Base-by-base conservation (phyloP, 2,113 vertebrate genomes). In the Cercocebus atys region DNA sequence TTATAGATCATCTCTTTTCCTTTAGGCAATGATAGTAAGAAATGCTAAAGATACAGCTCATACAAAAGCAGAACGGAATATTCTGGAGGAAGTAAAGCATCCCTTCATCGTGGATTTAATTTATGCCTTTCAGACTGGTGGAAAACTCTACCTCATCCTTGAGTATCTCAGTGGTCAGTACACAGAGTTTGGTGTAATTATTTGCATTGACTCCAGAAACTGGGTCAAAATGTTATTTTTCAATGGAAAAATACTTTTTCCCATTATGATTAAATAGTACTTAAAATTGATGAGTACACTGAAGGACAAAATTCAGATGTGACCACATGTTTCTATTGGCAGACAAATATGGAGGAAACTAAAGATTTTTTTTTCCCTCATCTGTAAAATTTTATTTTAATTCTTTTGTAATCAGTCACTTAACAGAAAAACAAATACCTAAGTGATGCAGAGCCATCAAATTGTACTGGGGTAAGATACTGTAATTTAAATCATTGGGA, bases 1-100 rank as follows among this genome's bases (percentile, higher is more conserved):
- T 98, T 92, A 98, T 45, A 5, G 90, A 27, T 92, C 92, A 97
- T 97, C 95, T 98, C 85, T 96, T 96, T 98, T 97, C 94, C 82
- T 98, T 82, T 98, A 99, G 99, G 99, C 99, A 96, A 99, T 99
- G 99, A 99, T 99, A 98, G 99, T 99, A 94, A 99, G 99, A 93
- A 99, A 99, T 78, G 99, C 99, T 89, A 99, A 99, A 99, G 99
- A 99, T 95, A 99, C 99, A n/a, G 99, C 99, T 81, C 99, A 99
- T 98, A 99, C 99, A 82, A 99, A 99, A 99, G 99, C 99, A 35
- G 99, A 99, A 98, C 98, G 99, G 97, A 99, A 99, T 98, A 99
- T 99, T 95, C 98, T 99, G 98, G 99, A 99, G 98, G 99, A 99
- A 98, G 99, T 99, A 97, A 99, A 99, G 98, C 99, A 99, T 98